phyloP scores from a whole-genome alignment of 2,797 vertebrate genomes.

The Sparidentex hasta region DNA sequence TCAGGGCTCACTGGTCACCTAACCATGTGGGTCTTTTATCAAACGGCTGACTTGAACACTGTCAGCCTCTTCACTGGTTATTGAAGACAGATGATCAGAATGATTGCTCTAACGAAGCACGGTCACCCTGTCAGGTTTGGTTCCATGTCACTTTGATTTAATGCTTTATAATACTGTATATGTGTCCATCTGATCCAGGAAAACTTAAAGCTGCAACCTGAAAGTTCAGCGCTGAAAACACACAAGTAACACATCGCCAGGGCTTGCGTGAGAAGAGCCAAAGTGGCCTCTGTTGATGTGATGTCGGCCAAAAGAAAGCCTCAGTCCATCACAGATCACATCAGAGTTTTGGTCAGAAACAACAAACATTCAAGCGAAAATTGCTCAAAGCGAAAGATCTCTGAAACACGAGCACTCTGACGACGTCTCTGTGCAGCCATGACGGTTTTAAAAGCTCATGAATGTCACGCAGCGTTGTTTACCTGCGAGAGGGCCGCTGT shows the following conservation, averaged over 20 bases:
- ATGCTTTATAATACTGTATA: conserved; percentile 9
- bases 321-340: neutral
- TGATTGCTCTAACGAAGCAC: conserved; percentile 39
- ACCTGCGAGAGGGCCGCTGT: neutral
- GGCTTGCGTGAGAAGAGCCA: neutral
- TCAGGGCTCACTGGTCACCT: conserved; percentile 36
- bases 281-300: neutral
- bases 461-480: conserved; percentile 34
- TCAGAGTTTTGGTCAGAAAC: neutral
- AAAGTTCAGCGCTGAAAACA: neutral
- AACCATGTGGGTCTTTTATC: conserved; percentile 11
- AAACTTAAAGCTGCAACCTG: neutral
- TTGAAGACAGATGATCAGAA: conserved; percentile 26
- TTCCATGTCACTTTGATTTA: conserved; percentile 29
- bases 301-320: neutral
- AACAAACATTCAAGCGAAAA: neutral
- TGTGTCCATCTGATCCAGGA: conserved; percentile 15
- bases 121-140: conserved; percentile 20
- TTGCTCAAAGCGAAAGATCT: neutral
- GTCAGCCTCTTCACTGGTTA: conserved; percentile 22
- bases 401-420: conserved; percentile 9
- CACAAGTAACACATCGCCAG: neutral
- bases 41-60: conserved; percentile 15
- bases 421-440: conserved; percentile 16
- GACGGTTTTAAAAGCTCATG: conserved; percentile 30